These are phyloP conservation scores for Nemopilema nomurai DNA, from an alignment of 30 jellyfish, hydroid and myxozoan genomes.

Conservation along the genomic window DNA sequence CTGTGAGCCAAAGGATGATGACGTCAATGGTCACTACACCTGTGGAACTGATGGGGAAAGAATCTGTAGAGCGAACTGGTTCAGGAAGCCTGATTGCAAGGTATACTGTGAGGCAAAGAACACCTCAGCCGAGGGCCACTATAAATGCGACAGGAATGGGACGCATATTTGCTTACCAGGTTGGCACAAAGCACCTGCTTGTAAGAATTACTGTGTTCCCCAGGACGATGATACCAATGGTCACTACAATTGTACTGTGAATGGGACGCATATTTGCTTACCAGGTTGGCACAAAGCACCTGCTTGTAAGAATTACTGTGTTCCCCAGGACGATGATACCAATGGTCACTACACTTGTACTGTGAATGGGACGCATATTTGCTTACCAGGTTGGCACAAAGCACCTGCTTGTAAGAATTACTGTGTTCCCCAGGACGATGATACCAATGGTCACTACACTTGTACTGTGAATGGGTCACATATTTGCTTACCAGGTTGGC, in stretches of 20 bases:
- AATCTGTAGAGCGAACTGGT: slow-evolving; percentile 29
- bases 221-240: slow-evolving; percentile 35
- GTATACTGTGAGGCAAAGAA: slow-evolving; percentile 27
- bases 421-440: slow-evolving; percentile 36
- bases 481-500: slow-evolving; percentile 53
- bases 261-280: slow-evolving; percentile 28
- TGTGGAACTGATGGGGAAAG: slow-evolving; percentile 37
- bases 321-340: slow-evolving; percentile 36
- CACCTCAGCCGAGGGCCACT: slow-evolving; percentile 33
- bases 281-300: slow-evolving; percentile 28
- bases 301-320: slow-evolving; percentile 45
- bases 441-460: slow-evolving; percentile 48
- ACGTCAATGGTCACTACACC: slow-evolving; percentile 37
- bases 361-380: slow-evolving; percentile 25
- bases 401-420: slow-evolving; percentile 22
- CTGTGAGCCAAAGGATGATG: slow-evolving; percentile 52
- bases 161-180: slow-evolving; percentile 30
- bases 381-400: slow-evolving; percentile 48
- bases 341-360: slow-evolving; percentile 48
- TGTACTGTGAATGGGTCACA: slow-evolving; percentile 49
- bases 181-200: slow-evolving; percentile 17
- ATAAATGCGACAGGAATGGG: slow-evolving; percentile 33
- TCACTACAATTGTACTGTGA: slow-evolving; percentile 31
- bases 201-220: slow-evolving; percentile 43
- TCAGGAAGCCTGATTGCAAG: slow-evolving; percentile 36